Percentiles rank a stretch among this genome's conserved stretches.
Evolutionary conservation across 2,797 vertebrate species (phyloP).

Genomic region (Toxotes lorentzi): DNA sequence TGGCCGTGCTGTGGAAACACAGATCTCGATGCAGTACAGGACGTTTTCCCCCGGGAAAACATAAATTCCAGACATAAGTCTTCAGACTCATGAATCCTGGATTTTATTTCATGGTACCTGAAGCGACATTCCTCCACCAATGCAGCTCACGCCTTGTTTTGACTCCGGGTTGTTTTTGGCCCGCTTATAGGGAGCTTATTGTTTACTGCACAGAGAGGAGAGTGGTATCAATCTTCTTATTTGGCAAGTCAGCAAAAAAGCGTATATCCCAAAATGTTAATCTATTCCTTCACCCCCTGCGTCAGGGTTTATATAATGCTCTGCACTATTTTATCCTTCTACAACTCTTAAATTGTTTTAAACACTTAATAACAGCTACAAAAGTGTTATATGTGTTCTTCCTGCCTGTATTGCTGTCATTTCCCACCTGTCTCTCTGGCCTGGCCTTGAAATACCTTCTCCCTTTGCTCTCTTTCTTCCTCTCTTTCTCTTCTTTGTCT

Average conservation of each 20-base stretch:
- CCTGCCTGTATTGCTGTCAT: slow-evolving; percentile 63
- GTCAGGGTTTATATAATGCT: slow-evolving; percentile 31
- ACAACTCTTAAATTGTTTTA: slow-evolving; percentile 9
- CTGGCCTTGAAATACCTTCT: slow-evolving; percentile 66
- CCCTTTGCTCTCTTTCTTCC: slow-evolving; percentile 65
- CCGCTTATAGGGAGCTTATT: not conserved
- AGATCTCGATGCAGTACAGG: too few species aligned
- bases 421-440: slow-evolving; percentile 64
- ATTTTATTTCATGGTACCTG: too few species aligned
- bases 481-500: slow-evolving; percentile 71
- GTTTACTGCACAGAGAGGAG: not conserved
- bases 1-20: too few species aligned
- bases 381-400: slow-evolving; percentile 41
- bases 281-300: slow-evolving; percentile 29
- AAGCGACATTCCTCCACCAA: not conserved
- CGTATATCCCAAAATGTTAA: slow-evolving; percentile 33
- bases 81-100: too few species aligned
- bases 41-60: too few species aligned
- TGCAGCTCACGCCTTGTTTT: not conserved
- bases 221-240: not conserved
- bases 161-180: not conserved
- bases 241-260: not conserved
- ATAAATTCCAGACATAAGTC: too few species aligned
- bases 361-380: not conserved
- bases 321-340: slow-evolving; percentile 32